Percentiles rank a stretch among this genome's conserved stretches.
Conservation (phyloP, 2,113 vertebrate species). For the Gasterosteus aculeatus region DNA sequence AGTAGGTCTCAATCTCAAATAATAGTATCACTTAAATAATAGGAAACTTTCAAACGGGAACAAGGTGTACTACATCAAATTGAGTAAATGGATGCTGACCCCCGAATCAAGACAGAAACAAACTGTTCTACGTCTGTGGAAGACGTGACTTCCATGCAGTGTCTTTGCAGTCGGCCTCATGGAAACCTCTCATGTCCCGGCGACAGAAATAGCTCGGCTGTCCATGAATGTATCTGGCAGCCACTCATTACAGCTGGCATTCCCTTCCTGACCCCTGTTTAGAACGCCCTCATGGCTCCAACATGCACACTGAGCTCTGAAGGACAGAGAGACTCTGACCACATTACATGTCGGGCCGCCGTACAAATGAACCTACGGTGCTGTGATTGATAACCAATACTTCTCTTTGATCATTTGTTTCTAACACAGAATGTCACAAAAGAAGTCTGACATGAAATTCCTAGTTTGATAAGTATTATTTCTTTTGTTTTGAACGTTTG, state of each 20-base stretch:
- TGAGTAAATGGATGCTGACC: background rate
- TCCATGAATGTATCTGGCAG: constrained; percentile 75
- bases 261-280: constrained; percentile 61
- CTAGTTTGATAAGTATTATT: background rate
- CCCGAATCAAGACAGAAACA: background rate
- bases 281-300: constrained; percentile 46
- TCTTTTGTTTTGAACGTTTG: background rate
- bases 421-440: background rate
- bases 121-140: background rate
- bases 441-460: background rate
- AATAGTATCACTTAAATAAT: background rate
- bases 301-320: constrained; percentile 34
- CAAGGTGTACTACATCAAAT: background rate
- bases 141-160: constrained; percentile 42
- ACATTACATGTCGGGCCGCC: constrained; percentile 4
- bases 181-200: constrained; percentile 37
- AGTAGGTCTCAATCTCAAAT: background rate
- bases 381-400: background rate
- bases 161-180: constrained; percentile 59
- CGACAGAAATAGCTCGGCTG: constrained; percentile 70
- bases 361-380: background rate
- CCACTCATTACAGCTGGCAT: constrained; percentile 65
- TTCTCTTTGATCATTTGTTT: background rate
- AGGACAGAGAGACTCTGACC: constrained; percentile 40
- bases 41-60: background rate